These are phyloP conservation scores for Caenorhabditis doughertyi DNA, from an alignment of 2,888 invertebrate genomes.

Conservation along the genomic window DNA sequence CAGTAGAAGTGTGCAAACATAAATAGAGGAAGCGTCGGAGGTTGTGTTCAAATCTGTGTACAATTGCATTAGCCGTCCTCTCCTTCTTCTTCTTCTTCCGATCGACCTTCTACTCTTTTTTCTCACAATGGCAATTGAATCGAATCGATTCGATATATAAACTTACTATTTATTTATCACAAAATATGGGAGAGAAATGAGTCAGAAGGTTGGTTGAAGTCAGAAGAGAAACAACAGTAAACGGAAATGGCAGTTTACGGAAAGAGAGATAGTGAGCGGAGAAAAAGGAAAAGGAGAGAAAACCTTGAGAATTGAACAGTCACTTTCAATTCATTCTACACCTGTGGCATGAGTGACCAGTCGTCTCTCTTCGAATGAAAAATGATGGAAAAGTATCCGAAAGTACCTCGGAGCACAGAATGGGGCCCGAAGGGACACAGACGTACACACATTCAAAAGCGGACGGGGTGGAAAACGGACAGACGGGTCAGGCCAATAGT, in stretches of 20 bases:
- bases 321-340: conserved; percentile 36
- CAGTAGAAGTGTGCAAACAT: conserved; percentile 47
- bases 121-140: conserved; percentile 18
- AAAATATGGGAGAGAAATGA: conserved; percentile 18
- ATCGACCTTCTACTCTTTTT: conserved; percentile 12
- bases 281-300: conserved; percentile 1
- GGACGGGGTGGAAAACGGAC: conserved; percentile 27
- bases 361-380: background rate
- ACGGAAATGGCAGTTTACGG: conserved; percentile 10
- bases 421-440: background rate
- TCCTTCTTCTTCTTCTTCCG: background rate
- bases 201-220: background rate
- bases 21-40: background rate
- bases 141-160: conserved; percentile 12
- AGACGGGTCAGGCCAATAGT: conserved; percentile 50
- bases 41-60: conserved; percentile 31
- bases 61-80: conserved; percentile 21
- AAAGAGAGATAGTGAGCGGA: conserved; percentile 5
- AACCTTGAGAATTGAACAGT: conserved; percentile 60
- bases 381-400: conserved; percentile 10
- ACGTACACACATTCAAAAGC: conserved; percentile 48
- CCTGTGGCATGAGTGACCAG: conserved; percentile 40
- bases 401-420: background rate
- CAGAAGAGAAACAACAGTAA: background rate
- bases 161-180: too few species aligned